A percentile compares a stretch with the other conserved stretches of the same genome.
Evolutionary conservation across 2,797 vertebrate genomes (phyloP).

Genomic region (Hyperoplus immaculatus): DNA sequence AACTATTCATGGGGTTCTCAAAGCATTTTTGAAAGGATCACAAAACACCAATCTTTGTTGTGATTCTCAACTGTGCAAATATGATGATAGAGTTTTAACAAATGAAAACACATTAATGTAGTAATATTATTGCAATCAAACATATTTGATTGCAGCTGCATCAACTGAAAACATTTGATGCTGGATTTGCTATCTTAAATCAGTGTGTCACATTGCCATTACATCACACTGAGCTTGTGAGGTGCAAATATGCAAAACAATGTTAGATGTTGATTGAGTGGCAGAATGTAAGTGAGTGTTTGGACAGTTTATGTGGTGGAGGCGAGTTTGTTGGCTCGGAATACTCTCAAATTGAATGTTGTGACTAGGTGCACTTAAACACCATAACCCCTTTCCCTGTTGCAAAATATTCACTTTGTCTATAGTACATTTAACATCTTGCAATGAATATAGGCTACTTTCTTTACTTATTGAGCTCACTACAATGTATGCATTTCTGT

Average conservation of each 20-base stretch:
- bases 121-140: background rate
- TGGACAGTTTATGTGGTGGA: background rate
- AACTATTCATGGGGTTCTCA: background rate
- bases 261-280: background rate
- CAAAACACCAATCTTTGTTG: background rate
- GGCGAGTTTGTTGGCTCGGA: background rate
- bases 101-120: background rate
- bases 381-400: background rate
- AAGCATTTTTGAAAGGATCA: background rate
- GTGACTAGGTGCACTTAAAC: slow-evolving; percentile 12
- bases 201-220: background rate
- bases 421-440: slow-evolving; percentile 11
- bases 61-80: background rate
- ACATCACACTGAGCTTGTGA: background rate
- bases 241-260: background rate
- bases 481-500: slow-evolving; percentile 12
- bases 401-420: background rate
- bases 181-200: background rate
- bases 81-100: background rate
- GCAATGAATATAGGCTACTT: background rate
- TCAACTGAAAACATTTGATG: no score
- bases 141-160: background rate
- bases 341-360: slow-evolving; percentile 25
- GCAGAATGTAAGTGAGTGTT: slow-evolving; percentile 7
- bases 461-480: slow-evolving; percentile 7